Base-by-base conservation (phyloP, 2,113 vertebrate genomes). In the Coptodon rendalli region DNA sequence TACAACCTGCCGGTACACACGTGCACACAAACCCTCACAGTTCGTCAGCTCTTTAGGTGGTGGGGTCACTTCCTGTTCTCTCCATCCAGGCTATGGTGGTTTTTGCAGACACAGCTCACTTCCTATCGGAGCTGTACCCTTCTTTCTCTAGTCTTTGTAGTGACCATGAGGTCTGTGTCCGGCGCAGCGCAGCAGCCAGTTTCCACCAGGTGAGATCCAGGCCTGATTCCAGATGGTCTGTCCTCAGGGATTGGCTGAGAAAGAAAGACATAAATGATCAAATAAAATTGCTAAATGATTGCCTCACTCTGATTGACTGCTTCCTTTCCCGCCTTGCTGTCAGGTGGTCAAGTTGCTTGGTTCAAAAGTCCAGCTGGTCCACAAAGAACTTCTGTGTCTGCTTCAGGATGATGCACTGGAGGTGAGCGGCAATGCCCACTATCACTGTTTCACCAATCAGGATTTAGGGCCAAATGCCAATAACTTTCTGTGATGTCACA, bases 321-420 rank as follows among this genome's bases (percentile, higher is more conserved):
- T 6, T 80, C 9, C 17, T 86, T 17, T 83, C 11, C 57, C 9
- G 9, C 61, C 86, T 95, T 94, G 95, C 92, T 48, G 57, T 84
- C 93, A 99, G 98, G 98, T 99, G 94, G 97, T 97, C 93, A 98
- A 98, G 94, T 96, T 99, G 95, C 97, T 99, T 66, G 96, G 97
- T 93, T 96, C 97, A 89, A 97, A 97, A 83, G 97, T 97, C 40
- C 97, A 97, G 86, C 93, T 98, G 89, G 96, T 98, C 94, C 97
- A 98, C 93, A 98, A 98, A 96, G 98, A 99, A 93, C 95, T 98
- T 88, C 94, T 99, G 90, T 92, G 96, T 1, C 92, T 99, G 14
- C 96, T 99, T 93, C 97, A 99, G 89, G 98, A 99, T 80, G 97
- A 99, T 38, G 97, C 98, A 84, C 91, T 99, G 91, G 98, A 99